Conservation (phyloP, 2,113 vertebrate genomes). For the Leiothrix lutea region DNA sequence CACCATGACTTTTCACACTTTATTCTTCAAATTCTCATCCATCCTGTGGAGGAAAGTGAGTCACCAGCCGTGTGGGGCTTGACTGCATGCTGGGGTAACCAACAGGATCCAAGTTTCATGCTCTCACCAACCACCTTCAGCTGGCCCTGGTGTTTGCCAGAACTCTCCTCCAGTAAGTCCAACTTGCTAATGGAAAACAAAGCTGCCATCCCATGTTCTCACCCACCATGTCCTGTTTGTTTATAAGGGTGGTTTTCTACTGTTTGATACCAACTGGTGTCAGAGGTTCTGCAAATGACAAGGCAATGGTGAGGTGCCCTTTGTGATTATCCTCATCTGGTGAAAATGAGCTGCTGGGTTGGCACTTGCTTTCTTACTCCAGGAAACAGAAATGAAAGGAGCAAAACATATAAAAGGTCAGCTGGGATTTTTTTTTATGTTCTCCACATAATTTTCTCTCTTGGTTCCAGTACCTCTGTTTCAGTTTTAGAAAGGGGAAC, state of each 20-base stretch:
- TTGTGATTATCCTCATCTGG: neutral
- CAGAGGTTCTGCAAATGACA: rapidly evolving
- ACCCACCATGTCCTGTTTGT: neutral
- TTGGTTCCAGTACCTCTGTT: neutral
- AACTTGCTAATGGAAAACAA: neutral
- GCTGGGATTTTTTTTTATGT: neutral
- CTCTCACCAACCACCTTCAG: neutral
- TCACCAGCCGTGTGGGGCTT: neutral
- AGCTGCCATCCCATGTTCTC: neutral
- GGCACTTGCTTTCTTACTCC: neutral
- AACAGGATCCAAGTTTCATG: rapidly evolving
- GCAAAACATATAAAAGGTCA: neutral
- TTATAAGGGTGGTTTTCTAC: neutral
- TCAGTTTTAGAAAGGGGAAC: neutral
- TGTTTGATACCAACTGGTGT: neutral
- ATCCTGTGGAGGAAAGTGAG: neutral
- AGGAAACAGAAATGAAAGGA: neutral
- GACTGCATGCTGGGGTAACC: no score
- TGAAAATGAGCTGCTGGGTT: neutral
- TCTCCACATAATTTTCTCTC: neutral
- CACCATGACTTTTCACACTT: neutral
- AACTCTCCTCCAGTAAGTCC: neutral
- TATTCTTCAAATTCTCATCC: neutral
- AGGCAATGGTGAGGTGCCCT: neutral
- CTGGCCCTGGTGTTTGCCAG: neutral